Percentiles rank a stretch among this genome's conserved stretches.
Conservation (phyloP, 2,797 vertebrate genomes). For the Ceryle rudis region DNA sequence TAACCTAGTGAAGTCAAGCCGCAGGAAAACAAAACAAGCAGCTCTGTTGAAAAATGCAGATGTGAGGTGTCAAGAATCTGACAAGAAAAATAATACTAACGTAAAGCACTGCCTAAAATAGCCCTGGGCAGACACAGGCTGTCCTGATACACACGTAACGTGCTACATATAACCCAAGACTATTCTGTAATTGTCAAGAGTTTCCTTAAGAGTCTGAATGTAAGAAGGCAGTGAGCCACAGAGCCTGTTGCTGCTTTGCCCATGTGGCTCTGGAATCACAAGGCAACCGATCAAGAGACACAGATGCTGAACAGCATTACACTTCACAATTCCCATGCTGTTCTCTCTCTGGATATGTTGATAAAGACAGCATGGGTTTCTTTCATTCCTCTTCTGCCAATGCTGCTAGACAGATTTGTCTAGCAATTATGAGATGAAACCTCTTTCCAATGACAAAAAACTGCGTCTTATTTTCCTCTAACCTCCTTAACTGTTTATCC, state of each 20-base stretch:
- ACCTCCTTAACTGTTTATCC: background rate
- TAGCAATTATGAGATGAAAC: background rate
- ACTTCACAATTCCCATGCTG: background rate
- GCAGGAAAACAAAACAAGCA: background rate
- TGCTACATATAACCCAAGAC: background rate
- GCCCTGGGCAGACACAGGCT: background rate
- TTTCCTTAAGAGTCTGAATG: background rate
- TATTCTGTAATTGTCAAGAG: background rate
- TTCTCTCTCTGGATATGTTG: background rate
- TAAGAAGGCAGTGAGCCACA: background rate
- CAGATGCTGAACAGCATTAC: background rate
- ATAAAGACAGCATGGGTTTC: background rate
- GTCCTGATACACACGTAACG: background rate
- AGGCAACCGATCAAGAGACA: background rate
- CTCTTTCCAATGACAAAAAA: background rate
- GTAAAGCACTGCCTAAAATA: background rate
- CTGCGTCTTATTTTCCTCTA: background rate
- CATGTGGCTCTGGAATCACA: background rate
- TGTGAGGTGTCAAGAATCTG: background rate
- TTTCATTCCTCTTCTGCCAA: background rate
- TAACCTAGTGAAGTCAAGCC: background rate
- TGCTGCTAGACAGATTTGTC: background rate
- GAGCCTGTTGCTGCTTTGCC: background rate
- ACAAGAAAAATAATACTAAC: background rate
- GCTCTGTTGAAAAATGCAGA: background rate